phyloP scores from a whole-genome alignment of 2,797 vertebrate genomes.

The Spondyliosoma cantharus region DNA sequence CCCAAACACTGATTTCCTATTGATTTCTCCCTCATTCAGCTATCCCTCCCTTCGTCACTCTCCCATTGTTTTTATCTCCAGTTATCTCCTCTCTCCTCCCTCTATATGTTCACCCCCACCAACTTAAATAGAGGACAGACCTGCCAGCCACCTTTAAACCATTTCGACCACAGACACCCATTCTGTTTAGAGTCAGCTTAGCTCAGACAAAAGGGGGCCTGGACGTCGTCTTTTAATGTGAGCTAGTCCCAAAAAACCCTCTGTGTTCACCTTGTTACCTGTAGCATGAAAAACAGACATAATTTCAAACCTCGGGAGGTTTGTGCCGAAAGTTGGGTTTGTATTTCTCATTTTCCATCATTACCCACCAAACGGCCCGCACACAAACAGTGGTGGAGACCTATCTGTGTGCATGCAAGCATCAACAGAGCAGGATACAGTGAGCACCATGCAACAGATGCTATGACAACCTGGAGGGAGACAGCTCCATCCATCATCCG shows the following conservation, averaged over 20 bases:
- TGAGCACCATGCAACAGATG: constrained; percentile 78
- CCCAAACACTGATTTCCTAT: constrained; percentile 98
- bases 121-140: constrained; percentile 43
- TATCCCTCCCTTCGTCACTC: constrained; percentile 89
- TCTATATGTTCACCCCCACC: constrained; percentile 42
- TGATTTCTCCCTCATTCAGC: constrained; percentile 92
- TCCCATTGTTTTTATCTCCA: constrained; percentile 91
- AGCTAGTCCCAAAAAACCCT: neutral
- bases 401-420: constrained; percentile 57
- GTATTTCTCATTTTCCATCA: constrained; percentile 51
- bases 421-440: constrained; percentile 53
- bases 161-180: constrained; percentile 45
- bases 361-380: constrained; percentile 49
- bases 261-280: constrained; percentile 14
- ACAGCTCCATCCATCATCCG: constrained; percentile 81
- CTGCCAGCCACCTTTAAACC: constrained; percentile 49
- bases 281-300: constrained; percentile 16
- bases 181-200: constrained; percentile 37
- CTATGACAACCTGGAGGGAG: constrained; percentile 76
- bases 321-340: constrained; percentile 35
- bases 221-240: constrained; percentile 26
- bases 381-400: constrained; percentile 47
- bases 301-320: constrained; percentile 10
- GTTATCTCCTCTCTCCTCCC: constrained; percentile 81
- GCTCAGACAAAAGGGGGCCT: constrained; percentile 11